A percentile compares a stretch with the other conserved stretches of the same genome.
Conservation (phyloP, 2,797 vertebrate genomes). For the Nannoperca obscura region DNA sequence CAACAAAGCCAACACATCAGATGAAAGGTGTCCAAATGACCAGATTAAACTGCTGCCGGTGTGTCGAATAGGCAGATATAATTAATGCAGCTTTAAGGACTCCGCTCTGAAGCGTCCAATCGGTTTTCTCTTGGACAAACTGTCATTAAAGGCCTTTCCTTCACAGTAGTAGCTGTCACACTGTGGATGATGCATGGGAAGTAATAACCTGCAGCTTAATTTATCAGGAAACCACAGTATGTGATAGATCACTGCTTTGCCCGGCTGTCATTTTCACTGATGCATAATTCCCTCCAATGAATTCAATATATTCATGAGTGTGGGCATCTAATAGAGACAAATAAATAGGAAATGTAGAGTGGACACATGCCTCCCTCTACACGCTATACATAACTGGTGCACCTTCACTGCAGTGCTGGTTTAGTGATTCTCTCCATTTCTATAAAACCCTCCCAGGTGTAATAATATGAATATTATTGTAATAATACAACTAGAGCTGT, state of each 20-base stretch:
- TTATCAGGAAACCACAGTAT: constrained; percentile 46
- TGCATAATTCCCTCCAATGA: constrained; percentile 42
- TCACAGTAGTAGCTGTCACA: constrained; percentile 64
- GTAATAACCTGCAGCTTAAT: constrained; percentile 73
- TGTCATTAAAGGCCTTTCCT: constrained; percentile 57
- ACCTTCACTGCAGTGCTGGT: constrained; percentile 25
- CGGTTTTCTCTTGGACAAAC: constrained; percentile 42
- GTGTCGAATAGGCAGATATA: constrained; percentile 19
- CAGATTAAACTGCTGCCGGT: not conserved
- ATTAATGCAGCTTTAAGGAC: constrained; percentile 35
- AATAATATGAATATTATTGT: constrained; percentile 57
- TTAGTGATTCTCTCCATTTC: constrained; percentile 28
- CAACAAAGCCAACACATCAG: constrained; percentile 7
- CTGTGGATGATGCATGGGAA: constrained; percentile 64
- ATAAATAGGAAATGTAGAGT: constrained; percentile 15
- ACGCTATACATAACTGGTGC: not conserved
- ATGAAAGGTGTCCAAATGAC: constrained; percentile 8
- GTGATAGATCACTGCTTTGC: constrained; percentile 66
- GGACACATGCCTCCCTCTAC: not conserved
- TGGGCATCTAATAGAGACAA: constrained; percentile 30
- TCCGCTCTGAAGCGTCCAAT: constrained; percentile 32
- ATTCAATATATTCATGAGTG: constrained; percentile 44
- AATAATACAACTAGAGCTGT: constrained; percentile 34
- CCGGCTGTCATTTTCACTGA: constrained; percentile 52
- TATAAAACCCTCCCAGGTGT: constrained; percentile 51